phyloP scores from a whole-genome alignment of 2,888 invertebrate genomes.

The Bimastos eiseni region DNA sequence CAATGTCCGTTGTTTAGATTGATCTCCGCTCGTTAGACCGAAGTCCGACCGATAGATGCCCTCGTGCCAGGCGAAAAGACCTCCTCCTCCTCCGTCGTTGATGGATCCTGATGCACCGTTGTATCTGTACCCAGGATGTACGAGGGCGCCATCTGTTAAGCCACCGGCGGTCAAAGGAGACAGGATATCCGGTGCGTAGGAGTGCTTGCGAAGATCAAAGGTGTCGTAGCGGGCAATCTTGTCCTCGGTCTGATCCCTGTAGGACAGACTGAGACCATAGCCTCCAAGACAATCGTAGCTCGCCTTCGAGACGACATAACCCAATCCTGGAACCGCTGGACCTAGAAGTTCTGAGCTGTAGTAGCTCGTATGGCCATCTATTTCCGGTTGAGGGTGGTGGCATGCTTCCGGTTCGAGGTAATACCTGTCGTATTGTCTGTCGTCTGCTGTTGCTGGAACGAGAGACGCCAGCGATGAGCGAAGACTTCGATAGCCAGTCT shows the following conservation, averaged over 20 bases:
- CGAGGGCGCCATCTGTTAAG: not conserved
- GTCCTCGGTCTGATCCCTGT: constrained; percentile 29
- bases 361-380: constrained; percentile 43
- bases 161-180: constrained; percentile 53
- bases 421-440: constrained; percentile 36
- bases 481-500: constrained; percentile 32
- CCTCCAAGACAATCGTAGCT: constrained; percentile 44
- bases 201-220: constrained; percentile 7
- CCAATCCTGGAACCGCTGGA: not conserved
- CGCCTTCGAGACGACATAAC: constrained; percentile 44
- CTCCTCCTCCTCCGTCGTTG: not conserved
- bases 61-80: constrained; percentile 53
- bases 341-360: constrained; percentile 34
- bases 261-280: not conserved
- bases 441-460: constrained; percentile 10
- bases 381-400: constrained; percentile 53
- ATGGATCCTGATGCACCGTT: not conserved
- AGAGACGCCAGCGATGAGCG: not conserved
- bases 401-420: constrained; percentile 50
- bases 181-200: constrained; percentile 48
- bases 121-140: not conserved
- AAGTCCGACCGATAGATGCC: constrained; percentile 49
- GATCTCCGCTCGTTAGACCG: constrained; percentile 43
- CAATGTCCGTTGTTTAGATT: not conserved
- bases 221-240: constrained; percentile 32